These are phyloP conservation scores for Pachycephala philippinensis DNA, from an alignment of 2,113 vertebrate species.

Conservation along the genomic window DNA sequence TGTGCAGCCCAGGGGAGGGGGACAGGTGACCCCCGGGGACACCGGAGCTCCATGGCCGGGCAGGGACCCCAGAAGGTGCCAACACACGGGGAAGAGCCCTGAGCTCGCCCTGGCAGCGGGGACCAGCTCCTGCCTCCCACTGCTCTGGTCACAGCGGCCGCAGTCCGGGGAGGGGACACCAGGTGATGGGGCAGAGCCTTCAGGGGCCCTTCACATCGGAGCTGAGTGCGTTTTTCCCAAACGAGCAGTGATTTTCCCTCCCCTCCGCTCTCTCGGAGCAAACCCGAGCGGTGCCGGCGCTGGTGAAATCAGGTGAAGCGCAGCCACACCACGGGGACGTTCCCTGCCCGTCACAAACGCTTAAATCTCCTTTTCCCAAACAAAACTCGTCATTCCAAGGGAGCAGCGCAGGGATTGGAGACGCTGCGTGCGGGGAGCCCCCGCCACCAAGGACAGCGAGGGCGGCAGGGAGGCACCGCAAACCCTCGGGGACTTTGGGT, in stretches of 20 bases:
- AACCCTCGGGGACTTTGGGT: background rate
- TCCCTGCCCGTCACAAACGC: background rate
- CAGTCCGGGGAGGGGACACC: accelerated
- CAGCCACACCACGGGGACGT: background rate
- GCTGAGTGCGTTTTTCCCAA: accelerated
- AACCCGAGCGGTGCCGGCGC: background rate
- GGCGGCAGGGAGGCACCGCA: background rate
- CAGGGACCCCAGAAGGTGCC: background rate
- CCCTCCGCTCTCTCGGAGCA: background rate
- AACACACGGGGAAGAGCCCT: background rate
- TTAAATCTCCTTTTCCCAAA: background rate
- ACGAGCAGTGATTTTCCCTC: background rate
- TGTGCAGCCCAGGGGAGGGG: background rate
- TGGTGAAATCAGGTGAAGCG: background rate
- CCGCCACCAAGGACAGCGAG: background rate
- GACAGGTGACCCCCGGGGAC: background rate
- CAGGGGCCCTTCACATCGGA: background rate
- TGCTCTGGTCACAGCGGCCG: no score
- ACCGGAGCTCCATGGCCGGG: accelerated
- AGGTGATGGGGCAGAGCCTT: accelerated
- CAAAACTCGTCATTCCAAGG: background rate
- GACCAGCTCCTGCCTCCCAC: accelerated
- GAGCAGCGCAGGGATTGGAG: background rate
- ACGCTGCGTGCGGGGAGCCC: accelerated
- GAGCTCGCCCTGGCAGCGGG: accelerated